Evolutionary conservation across 1,140 invertebrate genomes (phyloP).

Genomic region (Pseudomyrmex dendroicus): DNA sequence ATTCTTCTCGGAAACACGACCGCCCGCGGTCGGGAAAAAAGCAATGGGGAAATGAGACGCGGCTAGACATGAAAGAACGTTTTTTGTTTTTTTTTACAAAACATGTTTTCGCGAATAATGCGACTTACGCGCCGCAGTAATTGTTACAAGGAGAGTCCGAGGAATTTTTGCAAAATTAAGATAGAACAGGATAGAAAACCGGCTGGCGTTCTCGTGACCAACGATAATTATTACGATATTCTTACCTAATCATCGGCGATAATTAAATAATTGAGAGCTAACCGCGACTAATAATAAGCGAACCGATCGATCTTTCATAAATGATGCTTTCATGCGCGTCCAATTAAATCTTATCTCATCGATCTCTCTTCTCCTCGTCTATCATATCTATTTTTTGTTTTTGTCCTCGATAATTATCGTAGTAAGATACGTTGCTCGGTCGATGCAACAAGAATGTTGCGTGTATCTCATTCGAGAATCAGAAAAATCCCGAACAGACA

Average conservation of each 20-base stretch:
- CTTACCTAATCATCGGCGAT: slow-evolving; percentile 44
- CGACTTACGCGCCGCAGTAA: neutral
- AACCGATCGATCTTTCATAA: neutral
- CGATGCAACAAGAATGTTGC: neutral
- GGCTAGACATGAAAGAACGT: slow-evolving; percentile 3
- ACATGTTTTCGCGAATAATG: slow-evolving; percentile 23
- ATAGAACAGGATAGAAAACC: neutral
- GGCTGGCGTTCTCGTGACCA: slow-evolving; percentile 31
- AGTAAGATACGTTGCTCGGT: too few species aligned
- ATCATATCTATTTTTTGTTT: neutral
- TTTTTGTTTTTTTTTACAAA: slow-evolving; percentile 2
- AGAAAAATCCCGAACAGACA: neutral
- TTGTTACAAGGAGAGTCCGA: slow-evolving; percentile 8
- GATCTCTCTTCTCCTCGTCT: neutral
- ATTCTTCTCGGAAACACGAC: slow-evolving; percentile 2
- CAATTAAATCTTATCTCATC: slow-evolving; percentile 40
- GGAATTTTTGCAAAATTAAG: neutral
- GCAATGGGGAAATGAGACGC: neutral
- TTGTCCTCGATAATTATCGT: neutral
- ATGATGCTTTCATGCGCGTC: slow-evolving; percentile 1
- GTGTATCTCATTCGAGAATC: neutral
- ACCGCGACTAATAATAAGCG: too few species aligned
- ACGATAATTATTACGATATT: slow-evolving; percentile 4
- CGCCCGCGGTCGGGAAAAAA: neutral
- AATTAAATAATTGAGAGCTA: slow-evolving; percentile 55